A percentile compares a stretch with the other conserved stretches of the same genome.
Conservation (phyloP, 2,888 invertebrate genomes). For the Trissolcus japonicus region DNA sequence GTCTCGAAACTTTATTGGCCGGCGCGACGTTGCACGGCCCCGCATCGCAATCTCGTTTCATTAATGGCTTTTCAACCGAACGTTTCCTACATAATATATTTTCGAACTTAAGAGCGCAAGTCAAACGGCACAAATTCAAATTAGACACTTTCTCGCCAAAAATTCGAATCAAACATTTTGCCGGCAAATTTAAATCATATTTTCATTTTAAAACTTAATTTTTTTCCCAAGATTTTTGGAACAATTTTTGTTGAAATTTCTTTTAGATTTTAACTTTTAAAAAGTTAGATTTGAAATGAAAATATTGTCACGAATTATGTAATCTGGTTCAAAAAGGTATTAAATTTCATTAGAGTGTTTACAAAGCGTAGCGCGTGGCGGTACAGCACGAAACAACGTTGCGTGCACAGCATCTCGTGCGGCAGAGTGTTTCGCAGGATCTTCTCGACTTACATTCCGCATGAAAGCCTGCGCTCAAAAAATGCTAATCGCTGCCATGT, state of each 20-base stretch:
- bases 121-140: conserved; percentile 10
- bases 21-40: conserved; percentile 36
- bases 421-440: conserved; percentile 31
- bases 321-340: too few species aligned
- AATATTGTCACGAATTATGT: too few species aligned
- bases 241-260: too few species aligned
- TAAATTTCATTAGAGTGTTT: conserved; percentile 12
- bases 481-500: conserved; percentile 52
- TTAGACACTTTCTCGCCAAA: too few species aligned
- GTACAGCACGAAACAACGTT: conserved; percentile 32
- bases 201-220: too few species aligned
- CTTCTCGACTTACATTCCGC: conserved; percentile 60
- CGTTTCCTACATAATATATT: conserved; percentile 53
- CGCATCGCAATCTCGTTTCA: conserved; percentile 51
- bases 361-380: conserved; percentile 36
- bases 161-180: too few species aligned
- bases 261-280: too few species aligned
- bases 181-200: not conserved
- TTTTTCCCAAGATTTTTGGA: too few species aligned
- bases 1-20: conserved; percentile 51
- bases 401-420: conserved; percentile 45
- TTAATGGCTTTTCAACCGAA: conserved; percentile 49
- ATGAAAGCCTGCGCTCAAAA: conserved; percentile 38
- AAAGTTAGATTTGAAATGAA: too few species aligned
- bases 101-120: conserved; percentile 39